A percentile compares a stretch with the other conserved stretches of the same genome.
These are phyloP conservation scores for Tenebrio molitor DNA, from an alignment of 1,140 invertebrate species.

Conservation along the genomic window DNA sequence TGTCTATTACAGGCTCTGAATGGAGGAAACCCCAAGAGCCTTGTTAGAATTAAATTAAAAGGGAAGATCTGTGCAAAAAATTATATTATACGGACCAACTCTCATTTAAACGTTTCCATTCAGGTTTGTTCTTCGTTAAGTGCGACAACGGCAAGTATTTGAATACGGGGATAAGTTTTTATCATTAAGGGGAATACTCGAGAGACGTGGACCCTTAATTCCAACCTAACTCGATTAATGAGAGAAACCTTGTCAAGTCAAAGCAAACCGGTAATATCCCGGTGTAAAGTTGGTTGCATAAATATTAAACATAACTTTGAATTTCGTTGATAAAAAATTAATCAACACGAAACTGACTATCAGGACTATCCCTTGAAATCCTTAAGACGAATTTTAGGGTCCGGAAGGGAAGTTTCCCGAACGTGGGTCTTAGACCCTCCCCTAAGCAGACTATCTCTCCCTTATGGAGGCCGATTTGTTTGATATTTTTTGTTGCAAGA, in stretches of 20 bases:
- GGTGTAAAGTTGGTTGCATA: too few species aligned
- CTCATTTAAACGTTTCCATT: constrained; percentile 13
- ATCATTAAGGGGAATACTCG: constrained; percentile 16
- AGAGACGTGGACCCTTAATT: constrained; percentile 13
- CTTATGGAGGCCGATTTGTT: too few species aligned
- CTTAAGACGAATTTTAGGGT: background rate
- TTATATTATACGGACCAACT: constrained; percentile 17
- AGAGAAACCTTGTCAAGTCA: background rate
- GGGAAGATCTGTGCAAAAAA: constrained; percentile 15
- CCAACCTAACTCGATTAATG: background rate
- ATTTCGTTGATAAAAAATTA: background rate
- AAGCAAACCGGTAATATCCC: background rate
- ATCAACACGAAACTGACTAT: background rate
- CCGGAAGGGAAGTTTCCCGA: background rate
- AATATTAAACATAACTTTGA: too few species aligned
- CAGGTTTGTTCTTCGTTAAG: constrained; percentile 29
- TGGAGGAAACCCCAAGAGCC: constrained; percentile 18
- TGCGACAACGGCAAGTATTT: constrained; percentile 22
- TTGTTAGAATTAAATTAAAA: constrained; percentile 41
- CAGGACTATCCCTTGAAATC: background rate
- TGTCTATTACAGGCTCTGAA: constrained; percentile 17
- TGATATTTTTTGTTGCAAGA: too few species aligned
- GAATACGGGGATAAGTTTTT: constrained; percentile 16
- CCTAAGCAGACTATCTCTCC: too few species aligned
- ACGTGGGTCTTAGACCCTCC: background rate